Evolutionary conservation across 2,888 invertebrate genomes (phyloP), one percentile per base, ranked within the genome.

Genomic region (Hypomecis punctinalis): DNA sequence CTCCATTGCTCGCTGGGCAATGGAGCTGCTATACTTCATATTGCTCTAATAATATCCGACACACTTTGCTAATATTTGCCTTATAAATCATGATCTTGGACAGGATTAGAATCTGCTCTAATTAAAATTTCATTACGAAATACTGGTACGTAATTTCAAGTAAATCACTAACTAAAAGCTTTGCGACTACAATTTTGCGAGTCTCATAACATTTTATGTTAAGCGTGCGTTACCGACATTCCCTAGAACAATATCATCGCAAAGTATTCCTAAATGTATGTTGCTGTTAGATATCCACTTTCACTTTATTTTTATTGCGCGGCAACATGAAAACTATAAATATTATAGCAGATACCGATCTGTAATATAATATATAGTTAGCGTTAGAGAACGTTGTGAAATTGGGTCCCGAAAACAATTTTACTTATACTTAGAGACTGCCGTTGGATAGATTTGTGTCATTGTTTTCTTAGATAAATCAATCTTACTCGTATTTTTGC

Each of bases 281-380:
- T 48, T 48, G 40, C 40, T 49, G 39, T 51, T 55, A 55, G 48
- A 49, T 47, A 48, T 9, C 9, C 54, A 54, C 48, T 63, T 48
- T 47, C 53, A 63, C 42, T 63, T 63, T 54, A 43, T 37, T 53
- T 63, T 63, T 63, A 63, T 63, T 54, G 58, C 49, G 11, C 23
- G 37, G 10, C 37, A 49, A 58, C 63, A 58, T 58, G 58, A 54
- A 62, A 58, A 58, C 63, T 48, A 54, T 59, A 53, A 51, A 62
- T 63, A 63, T 58, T 63, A 58, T 58, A 58, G 58, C 53, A 54
- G 58, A 53, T 49, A 49, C 48, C 53, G n/a, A 63, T 60, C 33
- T 52, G 6, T 48, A 39, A 40, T 48, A 36, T 48, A 39, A 40
- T 48, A 36, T 55, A 56, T 54, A 61, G 45, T 52, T 57, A 6